Evolutionary conservation across 2,113 vertebrate genomes (phyloP), one percentile per base, ranked within the genome.

Genomic region (Syrrhaptes paradoxus): DNA sequence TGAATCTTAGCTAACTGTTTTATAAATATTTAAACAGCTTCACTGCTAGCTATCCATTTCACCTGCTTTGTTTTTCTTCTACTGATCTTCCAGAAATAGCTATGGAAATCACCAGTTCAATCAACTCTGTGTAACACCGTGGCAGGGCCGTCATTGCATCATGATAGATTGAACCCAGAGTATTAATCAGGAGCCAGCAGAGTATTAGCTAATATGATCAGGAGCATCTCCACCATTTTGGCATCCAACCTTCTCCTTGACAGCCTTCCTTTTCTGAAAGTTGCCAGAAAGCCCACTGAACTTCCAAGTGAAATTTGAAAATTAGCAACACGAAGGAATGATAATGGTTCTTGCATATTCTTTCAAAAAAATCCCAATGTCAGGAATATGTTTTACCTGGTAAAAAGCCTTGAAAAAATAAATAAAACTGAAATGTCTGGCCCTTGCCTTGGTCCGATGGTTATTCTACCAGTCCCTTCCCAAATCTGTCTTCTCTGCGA

Each of bases 1-100:
- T 87, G 85, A 91, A 73, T 87, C 88, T 96, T 84, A 94, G 93
- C 85, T 93, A 96, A 94, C 68, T 78, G 63, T 88, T 96, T 57
- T 59, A 95, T 95, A 90, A 97, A 95, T 96, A 93, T 94, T 97
- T 96, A 84, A 97, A 72, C 79, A 95, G 68, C 76, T 78, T 88
- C 76, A 74, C 65, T 88, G 52, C 3, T 24, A 80, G 82, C 76
- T 80, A 81, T 87, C 85, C 73, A 58, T 92, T 90, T 85, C 85
- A 90, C 92, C 87, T 94, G 85, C 92, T 96, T 92, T 96, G 95
- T 90, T 95, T 95, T 95, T 3, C 76, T 95, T 79, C 79, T 84
- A 12, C 85, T 84, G 88, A 22, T 86, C 38, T 78, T 79, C 79
- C 61, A 90, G 90, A 43, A 88, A 34, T 4, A 72, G 83, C 79